Percentiles rank a stretch among this genome's conserved stretches.
phyloP scores from a whole-genome alignment of 2,797 vertebrate species.

The Pseudochaenichthys georgianus region DNA sequence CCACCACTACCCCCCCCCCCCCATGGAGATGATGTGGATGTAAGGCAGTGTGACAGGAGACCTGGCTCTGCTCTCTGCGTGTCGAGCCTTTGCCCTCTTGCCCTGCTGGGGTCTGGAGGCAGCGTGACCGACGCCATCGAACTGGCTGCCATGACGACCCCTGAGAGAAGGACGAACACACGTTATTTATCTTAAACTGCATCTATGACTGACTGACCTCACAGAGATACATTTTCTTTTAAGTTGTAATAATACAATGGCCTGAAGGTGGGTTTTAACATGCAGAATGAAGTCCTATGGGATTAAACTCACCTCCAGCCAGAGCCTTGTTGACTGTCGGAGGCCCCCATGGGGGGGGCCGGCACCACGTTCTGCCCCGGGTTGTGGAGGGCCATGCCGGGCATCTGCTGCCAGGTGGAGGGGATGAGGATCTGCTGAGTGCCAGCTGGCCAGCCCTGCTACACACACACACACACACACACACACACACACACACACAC shows the following conservation, averaged over 20 bases:
- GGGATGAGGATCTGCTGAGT: constrained; percentile 98
- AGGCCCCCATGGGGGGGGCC: constrained; percentile 83
- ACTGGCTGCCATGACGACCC: constrained; percentile 92
- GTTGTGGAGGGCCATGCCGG: constrained; percentile 93
- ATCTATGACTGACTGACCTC: not conserved
- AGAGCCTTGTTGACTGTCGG: constrained; percentile 89
- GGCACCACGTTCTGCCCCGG: constrained; percentile 93
- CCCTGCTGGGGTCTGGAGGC: constrained; percentile 89
- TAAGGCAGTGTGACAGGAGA: constrained; percentile 17
- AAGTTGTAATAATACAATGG: not conserved
- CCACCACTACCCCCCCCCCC: not conserved
- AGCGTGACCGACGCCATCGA: constrained; percentile 86
- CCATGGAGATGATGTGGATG: not conserved
- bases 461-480: constrained; percentile 54
- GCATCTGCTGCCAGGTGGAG: constrained; percentile 98
- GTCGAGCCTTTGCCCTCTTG: constrained; percentile 91
- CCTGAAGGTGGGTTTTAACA: not conserved
- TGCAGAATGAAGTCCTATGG: not conserved
- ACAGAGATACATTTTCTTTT: not conserved
- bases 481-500: not conserved
- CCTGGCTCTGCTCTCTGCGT: constrained; percentile 87
- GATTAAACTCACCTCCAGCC: constrained; percentile 90
- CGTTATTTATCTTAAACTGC: not conserved
- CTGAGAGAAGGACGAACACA: constrained; percentile 43
- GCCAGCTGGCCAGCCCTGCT: constrained; percentile 98